phyloP scores from a whole-genome alignment of 1,140 invertebrate species.

The Aphelenchoides besseyi region DNA sequence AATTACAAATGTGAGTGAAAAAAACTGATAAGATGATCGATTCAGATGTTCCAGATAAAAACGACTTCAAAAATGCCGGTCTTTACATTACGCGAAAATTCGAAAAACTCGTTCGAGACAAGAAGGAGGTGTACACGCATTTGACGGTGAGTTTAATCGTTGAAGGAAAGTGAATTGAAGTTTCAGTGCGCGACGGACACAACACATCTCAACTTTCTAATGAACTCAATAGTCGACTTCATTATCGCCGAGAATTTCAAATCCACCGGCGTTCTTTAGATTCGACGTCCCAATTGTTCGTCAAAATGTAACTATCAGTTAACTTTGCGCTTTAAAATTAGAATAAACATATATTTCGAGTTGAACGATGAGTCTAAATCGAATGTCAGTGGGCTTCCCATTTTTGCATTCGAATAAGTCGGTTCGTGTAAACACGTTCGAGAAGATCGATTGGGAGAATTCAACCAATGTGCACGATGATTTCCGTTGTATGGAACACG shows the following conservation, averaged over 20 bases:
- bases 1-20: constrained; percentile 69
- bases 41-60: constrained; percentile 36
- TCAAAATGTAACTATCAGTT: too few species aligned
- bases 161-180: not conserved
- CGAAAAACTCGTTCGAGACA: constrained; percentile 34
- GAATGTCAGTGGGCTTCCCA: too few species aligned
- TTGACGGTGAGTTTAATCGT: constrained; percentile 18
- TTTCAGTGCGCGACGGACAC: constrained; percentile 38
- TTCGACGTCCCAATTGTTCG: not conserved
- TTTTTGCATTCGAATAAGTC: too few species aligned
- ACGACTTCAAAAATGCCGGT: constrained; percentile 41
- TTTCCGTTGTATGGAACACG: too few species aligned
- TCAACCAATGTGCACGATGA: too few species aligned
- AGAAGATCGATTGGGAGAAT: too few species aligned
- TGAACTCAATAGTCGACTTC: constrained; percentile 31
- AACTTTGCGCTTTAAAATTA: too few species aligned
- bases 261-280: constrained; percentile 34
- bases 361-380: too few species aligned
- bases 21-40: not conserved
- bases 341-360: too few species aligned
- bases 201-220: constrained; percentile 24
- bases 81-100: constrained; percentile 39
- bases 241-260: constrained; percentile 42
- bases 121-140: constrained; percentile 29
- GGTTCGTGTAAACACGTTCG: too few species aligned